Evolutionary conservation across 2,888 invertebrate genomes (phyloP), one percentile per base, ranked within the genome.

Genomic region (Busseola fusca): DNA sequence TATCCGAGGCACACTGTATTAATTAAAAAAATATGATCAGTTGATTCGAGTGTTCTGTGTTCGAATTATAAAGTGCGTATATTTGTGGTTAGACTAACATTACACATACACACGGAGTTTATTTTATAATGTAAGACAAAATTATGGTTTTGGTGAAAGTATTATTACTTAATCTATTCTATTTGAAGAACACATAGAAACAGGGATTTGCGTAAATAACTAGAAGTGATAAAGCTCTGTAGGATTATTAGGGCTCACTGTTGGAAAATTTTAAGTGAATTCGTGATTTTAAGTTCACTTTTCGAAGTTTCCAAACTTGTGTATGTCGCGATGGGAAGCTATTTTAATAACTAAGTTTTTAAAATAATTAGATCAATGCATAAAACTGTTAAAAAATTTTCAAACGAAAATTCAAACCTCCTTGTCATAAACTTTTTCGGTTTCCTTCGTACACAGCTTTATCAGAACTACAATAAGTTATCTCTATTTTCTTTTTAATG

Each of bases 11-110:
- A 71, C 76, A 73, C 72, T 62, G 72, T 78, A 74, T 73, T 71
- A 72, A 80, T 80, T 78, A 76, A 78, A 80, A 81, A 84, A 88
- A 88, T 85, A 93, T 93, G 92, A 87, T 78, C 82, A 84, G 86
- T 88, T 91, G 85, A 88, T 82, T 56, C 77, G 72, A 79, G 91
- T 87, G 87, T 85, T 83, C 84, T 85, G 87, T 89, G 91, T 90
- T 87, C 75, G 80, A 76, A 84, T 75, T 67, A 50, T 64, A 80
- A 91, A 91, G 93, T 93, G 93, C 88, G 90, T 91, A 89, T 69
- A 81, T 80, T 65, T 85, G 88, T 87, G 87, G 82, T 86, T 84
- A 76, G 72, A 72, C 12, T 78, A 84, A 89, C 85, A 86, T 86
- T 85, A 86, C 82, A 88, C 84, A 87, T 80, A 87, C 77, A 85